A percentile compares a stretch with the other conserved stretches of the same genome.
phyloP scores from a whole-genome alignment of 2,797 vertebrate genomes.

The Myotis vivesi region DNA sequence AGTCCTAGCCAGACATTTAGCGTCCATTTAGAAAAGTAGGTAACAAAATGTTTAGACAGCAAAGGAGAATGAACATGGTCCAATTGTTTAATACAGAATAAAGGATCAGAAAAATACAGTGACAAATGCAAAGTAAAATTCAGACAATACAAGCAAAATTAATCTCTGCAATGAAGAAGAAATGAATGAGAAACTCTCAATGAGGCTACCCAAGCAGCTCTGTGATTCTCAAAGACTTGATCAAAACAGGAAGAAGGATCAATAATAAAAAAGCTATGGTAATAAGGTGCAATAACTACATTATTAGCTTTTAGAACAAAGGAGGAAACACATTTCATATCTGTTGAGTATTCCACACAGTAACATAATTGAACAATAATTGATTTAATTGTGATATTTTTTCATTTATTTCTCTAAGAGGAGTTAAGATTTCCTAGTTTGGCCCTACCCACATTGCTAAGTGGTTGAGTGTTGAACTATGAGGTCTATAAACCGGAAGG shows the following conservation, averaged over 20 bases:
- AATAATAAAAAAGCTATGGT: too few species aligned
- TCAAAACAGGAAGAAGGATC: not conserved
- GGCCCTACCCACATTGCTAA: too few species aligned
- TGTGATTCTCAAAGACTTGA: not conserved
- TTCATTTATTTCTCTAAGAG: not conserved
- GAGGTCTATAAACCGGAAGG: too few species aligned
- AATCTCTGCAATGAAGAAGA: not conserved
- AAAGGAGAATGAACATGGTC: not conserved
- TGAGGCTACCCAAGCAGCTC: not conserved
- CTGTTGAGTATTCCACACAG: not conserved
- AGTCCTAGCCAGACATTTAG: not conserved
- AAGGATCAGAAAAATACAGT: not conserved
- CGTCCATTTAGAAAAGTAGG: not conserved
- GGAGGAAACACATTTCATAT: not conserved
- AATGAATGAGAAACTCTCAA: not conserved
- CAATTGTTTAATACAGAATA: not conserved
- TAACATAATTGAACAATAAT: not conserved
- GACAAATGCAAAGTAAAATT: not conserved
- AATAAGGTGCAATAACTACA: not conserved
- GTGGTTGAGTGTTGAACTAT: too few species aligned
- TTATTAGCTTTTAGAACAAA: not conserved
- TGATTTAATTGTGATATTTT: not conserved
- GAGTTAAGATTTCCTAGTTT: not conserved
- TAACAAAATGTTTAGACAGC: not conserved
- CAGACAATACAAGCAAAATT: not conserved